Base-by-base conservation (phyloP, 2,888 invertebrate species). In the Teleiodes luculella region DNA sequence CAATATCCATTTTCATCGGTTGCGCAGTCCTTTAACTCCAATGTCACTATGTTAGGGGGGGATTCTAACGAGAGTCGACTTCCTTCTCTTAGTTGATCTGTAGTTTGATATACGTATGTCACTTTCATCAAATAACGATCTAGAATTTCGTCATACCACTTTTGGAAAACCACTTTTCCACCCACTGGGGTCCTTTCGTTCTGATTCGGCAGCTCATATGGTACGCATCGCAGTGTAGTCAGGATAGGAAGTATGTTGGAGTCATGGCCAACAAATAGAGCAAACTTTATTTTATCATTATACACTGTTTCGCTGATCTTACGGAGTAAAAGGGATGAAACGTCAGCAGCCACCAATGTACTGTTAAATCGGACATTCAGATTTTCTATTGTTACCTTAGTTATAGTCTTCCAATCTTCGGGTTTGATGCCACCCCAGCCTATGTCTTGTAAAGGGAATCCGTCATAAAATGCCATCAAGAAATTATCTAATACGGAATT, bases 401-500 rank as follows among this genome's bases (percentile, higher is more conserved):
- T 53, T 10, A 86, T 51, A 0, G 68, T 33, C n/a, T 67, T 41
- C 81, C 81, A 83, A 54, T 82, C 68, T 1, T 75, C 54, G 3
- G 64, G 39, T 1, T 58, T 62, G 4, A 86, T 75, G 63, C 72
- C 61, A 0, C 84, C 86, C 85, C 86, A 86, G 0, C 77, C 86
- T 0, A 87, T 71, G 0, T 80, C 67, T 36, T 76, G 58, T 3
- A 63, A 13, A 0, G 76, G 67, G 52, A 66, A 63, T 0, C 84
- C 85, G 60, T 85, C 80, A 20, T 83, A 88, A 39, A 74, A 84
- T 35, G 76, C 72, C 87, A 87, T 87, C 10, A 86, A 41, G 56
- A 86, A 83, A 0, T 74, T 58, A 61, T 88, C 87, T 0, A 79
- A 70, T 4, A 83, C 62, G 0, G 63, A 53, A 57, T 76, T 82